Conservation (phyloP, 2,113 vertebrate genomes). For the Myotis lucifugus region DNA sequence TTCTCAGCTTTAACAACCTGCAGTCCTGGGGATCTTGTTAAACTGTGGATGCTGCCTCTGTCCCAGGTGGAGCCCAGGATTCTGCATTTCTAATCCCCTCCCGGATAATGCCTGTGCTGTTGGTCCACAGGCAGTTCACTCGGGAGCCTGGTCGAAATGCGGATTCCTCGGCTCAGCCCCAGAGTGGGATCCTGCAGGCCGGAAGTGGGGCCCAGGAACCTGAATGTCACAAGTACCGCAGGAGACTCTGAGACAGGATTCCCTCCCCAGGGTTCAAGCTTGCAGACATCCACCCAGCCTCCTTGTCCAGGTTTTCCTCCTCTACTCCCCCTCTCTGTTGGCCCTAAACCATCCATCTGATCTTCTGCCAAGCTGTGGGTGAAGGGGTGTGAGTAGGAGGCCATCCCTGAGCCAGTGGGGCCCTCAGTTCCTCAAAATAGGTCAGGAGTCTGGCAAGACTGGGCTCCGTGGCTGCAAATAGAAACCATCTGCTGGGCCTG, state of each 20-base stretch:
- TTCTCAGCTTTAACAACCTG: neutral
- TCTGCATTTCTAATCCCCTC: neutral
- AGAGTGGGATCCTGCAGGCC: neutral
- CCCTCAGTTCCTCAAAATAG: conserved; percentile 63
- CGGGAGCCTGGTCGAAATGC: neutral
- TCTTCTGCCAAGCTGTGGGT: conserved; percentile 8
- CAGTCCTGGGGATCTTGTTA: neutral
- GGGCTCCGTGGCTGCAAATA: conserved; percentile 61
- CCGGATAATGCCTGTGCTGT: neutral
- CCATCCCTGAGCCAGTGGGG: neutral
- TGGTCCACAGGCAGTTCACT: neutral
- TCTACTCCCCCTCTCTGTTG: neutral
- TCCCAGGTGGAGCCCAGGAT: neutral
- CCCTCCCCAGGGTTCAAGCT: neutral
- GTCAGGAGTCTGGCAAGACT: conserved; percentile 64
- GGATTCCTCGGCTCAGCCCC: neutral
- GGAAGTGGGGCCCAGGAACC: neutral
- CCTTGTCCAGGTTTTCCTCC: neutral
- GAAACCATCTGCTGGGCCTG: conserved; percentile 62
- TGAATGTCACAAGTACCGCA: neutral
- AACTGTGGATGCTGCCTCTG: neutral
- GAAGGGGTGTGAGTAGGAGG: neutral
- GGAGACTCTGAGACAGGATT: neutral
- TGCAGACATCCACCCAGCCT: neutral
- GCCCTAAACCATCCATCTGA: neutral